A percentile compares a stretch with the other conserved stretches of the same genome.
These are phyloP conservation scores for Papilio dardanus DNA, from an alignment of 1,140 invertebrate genomes.

Conservation along the genomic window DNA sequence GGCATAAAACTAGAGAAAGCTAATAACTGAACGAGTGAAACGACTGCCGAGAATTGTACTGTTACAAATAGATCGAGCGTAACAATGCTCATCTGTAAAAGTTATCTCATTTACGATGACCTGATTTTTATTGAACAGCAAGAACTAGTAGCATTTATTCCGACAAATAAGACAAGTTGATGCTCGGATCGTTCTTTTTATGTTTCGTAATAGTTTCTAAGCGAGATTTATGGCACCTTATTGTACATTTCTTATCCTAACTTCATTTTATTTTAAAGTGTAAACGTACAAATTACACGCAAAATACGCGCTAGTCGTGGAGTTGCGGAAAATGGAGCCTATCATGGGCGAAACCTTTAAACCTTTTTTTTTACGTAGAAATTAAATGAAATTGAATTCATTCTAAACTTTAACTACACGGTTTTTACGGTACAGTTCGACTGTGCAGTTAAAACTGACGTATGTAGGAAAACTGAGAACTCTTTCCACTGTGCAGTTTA, in stretches of 20 bases:
- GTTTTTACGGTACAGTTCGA: too few species aligned
- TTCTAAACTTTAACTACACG: too few species aligned
- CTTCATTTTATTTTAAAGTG: background rate
- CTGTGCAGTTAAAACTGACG: too few species aligned
- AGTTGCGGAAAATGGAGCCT: too few species aligned
- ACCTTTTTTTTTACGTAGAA: too few species aligned
- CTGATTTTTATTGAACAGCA: constrained; percentile 18
- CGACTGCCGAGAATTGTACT: constrained; percentile 9
- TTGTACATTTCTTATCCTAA: background rate
- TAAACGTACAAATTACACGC: too few species aligned
- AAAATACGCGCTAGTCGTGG: too few species aligned
- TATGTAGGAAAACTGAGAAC: too few species aligned
- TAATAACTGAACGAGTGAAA: constrained; percentile 20
- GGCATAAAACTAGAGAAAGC: constrained; percentile 24
- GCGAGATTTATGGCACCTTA: background rate
- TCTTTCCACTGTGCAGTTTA: too few species aligned
- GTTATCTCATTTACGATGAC: constrained; percentile 19
- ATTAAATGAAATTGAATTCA: too few species aligned
- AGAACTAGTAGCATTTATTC: background rate
- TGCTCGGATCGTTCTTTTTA: background rate
- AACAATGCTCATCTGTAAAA: constrained; percentile 10
- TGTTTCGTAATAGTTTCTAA: background rate
- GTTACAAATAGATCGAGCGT: constrained; percentile 24
- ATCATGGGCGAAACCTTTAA: too few species aligned
- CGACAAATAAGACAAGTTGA: background rate